Evolutionary conservation across 2,888 invertebrate genomes (phyloP), one percentile per base, ranked within the genome.

Genomic region (Molanna angustata): DNA sequence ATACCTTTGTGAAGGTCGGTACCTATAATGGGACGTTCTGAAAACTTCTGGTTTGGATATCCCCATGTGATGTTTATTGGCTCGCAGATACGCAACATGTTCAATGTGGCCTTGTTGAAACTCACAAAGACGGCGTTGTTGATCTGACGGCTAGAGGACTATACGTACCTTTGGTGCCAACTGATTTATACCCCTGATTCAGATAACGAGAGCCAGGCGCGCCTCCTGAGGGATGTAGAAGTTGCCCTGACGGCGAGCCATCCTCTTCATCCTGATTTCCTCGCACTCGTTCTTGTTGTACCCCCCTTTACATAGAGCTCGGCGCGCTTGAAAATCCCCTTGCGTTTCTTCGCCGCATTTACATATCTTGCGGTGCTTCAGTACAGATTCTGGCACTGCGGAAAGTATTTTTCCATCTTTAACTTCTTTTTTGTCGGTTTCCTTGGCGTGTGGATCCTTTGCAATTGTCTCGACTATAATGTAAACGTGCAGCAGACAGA

Each of bases 51-150:
- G 73, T 96, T 98, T 57, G 99, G 99, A 70, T 95, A 95, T 58
- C 99, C 99, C 96, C 97, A 99, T 13, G 97, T 91, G 69, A 97
- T 88, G 80, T 96, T 96, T n/a, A n/a, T 95, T 11, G 99, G 99
- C 72, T 99, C 98, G 54, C 94, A 92, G 63, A 99, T 96, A 69
- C 98, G 88, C 66, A 99, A 79, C 98, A 99, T 99, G 78, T 96
- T 94, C 61, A 98, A 82, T 13, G 99, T 98, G 3, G 99, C 98
- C 73, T 98, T 98, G 82, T 99, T 99, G 64, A 99, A 76, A 66
- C 92, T 91, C 45, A 99, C 83, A 71, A 99, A 99, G 40, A 97
- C 90, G 52, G 96, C 99, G 73, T 99, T 99, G 86, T 99, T 99
- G 78, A 99, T 99, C 76, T 99, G 99, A 49, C 91, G 85, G 76